Base-by-base conservation (phyloP, 2,113 vertebrate genomes). In the Stictonetta naevosa region DNA sequence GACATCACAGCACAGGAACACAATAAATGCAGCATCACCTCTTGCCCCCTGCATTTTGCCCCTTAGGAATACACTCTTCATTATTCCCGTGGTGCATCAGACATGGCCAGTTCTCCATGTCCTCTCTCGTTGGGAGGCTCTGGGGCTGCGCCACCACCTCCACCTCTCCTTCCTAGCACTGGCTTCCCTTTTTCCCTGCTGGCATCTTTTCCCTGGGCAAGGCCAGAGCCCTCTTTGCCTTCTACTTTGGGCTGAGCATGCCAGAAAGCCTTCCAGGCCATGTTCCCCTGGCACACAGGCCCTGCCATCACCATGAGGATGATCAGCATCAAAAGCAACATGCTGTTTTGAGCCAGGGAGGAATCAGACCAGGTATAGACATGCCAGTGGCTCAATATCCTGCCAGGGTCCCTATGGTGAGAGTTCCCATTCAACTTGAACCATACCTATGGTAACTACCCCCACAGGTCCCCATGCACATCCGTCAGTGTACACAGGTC, bases 11-110 rank as follows among this genome's bases (percentile, higher is more conserved):
- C 21, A 36, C 38, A 91, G 33, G 29, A 63, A 18, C 56, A 38
- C 68, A 46, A 46, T 8, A 31, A 63, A 44, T 2, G 58, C 42
- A 72, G 67, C 29, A 48, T 22, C 1, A 1, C 2, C 5, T 44
- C 4, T 1, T 29, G 44, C 15, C 48, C 42, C 38, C 78, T 34
- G 87, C 38, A 20, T 83, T 84, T 55, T 83, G 58, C 28, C 44
- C 33, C 34, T 64, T 52, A 48, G 26, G 17, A 21, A 23, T 1
- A 19, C 7, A 67, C 75, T 88, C 31, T 66, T 63, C 29, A 5
- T 56, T 34, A 12, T 11, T 71, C 13, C 29, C 0, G 0, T 33
- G 60, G 34, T 21, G 8, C 33, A 16, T 11, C 2, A 1, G 33
- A 34, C 36, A 33, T 5, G 16, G 42, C 38, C 69, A 62, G 13